These are phyloP conservation scores for Cryptus viduatorius DNA, from an alignment of 2,888 invertebrate genomes.

Conservation along the genomic window DNA sequence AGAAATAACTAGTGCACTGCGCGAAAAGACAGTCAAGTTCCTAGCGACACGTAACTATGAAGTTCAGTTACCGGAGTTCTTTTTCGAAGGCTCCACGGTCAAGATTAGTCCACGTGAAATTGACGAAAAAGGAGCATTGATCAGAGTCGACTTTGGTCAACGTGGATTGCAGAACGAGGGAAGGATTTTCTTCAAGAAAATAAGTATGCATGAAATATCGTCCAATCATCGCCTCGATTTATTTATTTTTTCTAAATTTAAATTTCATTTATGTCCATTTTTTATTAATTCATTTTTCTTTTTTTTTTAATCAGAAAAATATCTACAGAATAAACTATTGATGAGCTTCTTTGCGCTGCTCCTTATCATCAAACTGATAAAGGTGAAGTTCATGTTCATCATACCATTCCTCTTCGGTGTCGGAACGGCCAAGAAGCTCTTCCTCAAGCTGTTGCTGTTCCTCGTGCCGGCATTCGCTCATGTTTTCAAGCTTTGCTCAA, in stretches of 20 bases:
- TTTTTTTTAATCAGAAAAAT: constrained; percentile 89
- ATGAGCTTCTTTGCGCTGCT: constrained; percentile 91
- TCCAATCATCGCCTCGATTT: background rate
- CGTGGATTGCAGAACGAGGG: constrained; percentile 85
- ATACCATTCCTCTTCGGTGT: constrained; percentile 92
- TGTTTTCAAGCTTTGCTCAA: constrained; percentile 94
- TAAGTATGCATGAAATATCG: constrained; percentile 86
- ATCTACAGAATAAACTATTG: constrained; percentile 90
- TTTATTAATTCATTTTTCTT: background rate
- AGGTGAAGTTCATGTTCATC: constrained; percentile 92
- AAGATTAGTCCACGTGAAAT: constrained; percentile 91
- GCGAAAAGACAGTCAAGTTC: constrained; percentile 90
- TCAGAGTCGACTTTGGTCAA: constrained; percentile 90
- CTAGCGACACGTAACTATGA: constrained; percentile 92
- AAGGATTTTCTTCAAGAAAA: constrained; percentile 89
- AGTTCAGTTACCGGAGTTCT: constrained; percentile 89
- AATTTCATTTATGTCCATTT: background rate
- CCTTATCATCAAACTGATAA: constrained; percentile 92
- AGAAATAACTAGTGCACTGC: constrained; percentile 91
- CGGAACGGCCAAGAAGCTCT: constrained; percentile 93
- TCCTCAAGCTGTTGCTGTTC: constrained; percentile 92
- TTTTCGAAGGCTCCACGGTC: constrained; percentile 91
- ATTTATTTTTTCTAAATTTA: background rate
- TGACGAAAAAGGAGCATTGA: constrained; percentile 90
- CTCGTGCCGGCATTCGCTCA: constrained; percentile 93